Percentiles rank a stretch among this genome's conserved stretches.
phyloP scores from a whole-genome alignment of 1,140 invertebrate genomes.

The Rhagoletis pomonella region DNA sequence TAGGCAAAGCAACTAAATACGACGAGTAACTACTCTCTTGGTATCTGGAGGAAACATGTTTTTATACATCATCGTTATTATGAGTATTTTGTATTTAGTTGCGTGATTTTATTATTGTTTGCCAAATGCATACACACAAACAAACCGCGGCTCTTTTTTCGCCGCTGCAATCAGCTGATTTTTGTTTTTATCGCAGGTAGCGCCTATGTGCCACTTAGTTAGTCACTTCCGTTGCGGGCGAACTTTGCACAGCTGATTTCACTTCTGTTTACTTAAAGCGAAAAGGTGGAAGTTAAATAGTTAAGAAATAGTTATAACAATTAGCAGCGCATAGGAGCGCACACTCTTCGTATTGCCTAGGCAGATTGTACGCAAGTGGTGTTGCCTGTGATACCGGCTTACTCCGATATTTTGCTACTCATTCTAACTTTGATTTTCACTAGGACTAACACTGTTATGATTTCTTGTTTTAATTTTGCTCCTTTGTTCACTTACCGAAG shows the following conservation, averaged over 20 bases:
- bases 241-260: no score
- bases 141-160: neutral
- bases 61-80: neutral
- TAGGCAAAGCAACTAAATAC: neutral
- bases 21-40: neutral
- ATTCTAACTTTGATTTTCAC: neutral
- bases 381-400: neutral
- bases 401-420: neutral
- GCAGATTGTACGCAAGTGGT: neutral
- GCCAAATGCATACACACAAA: neutral
- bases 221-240: no score
- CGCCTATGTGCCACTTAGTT: neutral
- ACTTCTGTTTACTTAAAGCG: neutral
- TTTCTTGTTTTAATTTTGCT: neutral
- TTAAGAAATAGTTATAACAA: no score
- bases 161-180: conserved; percentile 19
- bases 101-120: conserved; percentile 11
- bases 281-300: neutral
- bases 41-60: neutral
- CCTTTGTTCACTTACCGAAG: neutral
- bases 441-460: neutral
- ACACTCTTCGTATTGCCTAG: neutral
- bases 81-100: neutral
- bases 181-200: neutral
- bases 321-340: neutral